Percentiles rank a stretch among this genome's conserved stretches.
Evolutionary conservation across 2,113 vertebrate genomes (phyloP).

Genomic region (Pseudopodoces humilis): DNA sequence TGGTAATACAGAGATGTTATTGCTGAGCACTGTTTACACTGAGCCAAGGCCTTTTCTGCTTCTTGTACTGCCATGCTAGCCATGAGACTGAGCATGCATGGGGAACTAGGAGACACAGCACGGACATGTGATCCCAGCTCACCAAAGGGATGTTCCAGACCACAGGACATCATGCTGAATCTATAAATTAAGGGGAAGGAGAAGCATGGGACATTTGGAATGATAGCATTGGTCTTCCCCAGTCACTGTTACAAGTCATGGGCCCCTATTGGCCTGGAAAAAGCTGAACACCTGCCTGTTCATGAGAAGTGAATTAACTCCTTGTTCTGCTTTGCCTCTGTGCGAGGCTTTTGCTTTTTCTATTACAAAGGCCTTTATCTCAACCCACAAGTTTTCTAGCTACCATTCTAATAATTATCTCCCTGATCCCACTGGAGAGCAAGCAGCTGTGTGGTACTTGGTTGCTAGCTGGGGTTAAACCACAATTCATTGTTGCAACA

Average conservation of each 20-base stretch:
- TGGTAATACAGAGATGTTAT: background rate
- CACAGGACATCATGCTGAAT: too few species aligned
- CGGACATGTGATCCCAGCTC: background rate
- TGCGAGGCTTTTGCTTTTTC: background rate
- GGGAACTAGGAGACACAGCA: background rate
- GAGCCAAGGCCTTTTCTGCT: background rate
- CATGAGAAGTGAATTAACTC: background rate
- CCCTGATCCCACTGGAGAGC: background rate
- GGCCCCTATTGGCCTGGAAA: background rate
- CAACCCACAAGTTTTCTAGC: background rate
- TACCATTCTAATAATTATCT: background rate
- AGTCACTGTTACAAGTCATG: too few species aligned
- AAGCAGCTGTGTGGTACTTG: background rate
- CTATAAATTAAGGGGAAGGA: background rate
- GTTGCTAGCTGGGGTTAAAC: background rate
- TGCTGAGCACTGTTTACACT: background rate
- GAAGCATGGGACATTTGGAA: background rate
- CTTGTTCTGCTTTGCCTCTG: background rate
- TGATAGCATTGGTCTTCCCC: background rate
- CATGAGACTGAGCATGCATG: accelerated
- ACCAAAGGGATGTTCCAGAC: background rate
- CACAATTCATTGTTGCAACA: background rate
- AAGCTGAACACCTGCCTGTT: background rate
- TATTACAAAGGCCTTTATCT: background rate
- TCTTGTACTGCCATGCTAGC: too few species aligned